Evolutionary conservation across 2,113 vertebrate species (phyloP).

Genomic region (Caloenas nicobarica): DNA sequence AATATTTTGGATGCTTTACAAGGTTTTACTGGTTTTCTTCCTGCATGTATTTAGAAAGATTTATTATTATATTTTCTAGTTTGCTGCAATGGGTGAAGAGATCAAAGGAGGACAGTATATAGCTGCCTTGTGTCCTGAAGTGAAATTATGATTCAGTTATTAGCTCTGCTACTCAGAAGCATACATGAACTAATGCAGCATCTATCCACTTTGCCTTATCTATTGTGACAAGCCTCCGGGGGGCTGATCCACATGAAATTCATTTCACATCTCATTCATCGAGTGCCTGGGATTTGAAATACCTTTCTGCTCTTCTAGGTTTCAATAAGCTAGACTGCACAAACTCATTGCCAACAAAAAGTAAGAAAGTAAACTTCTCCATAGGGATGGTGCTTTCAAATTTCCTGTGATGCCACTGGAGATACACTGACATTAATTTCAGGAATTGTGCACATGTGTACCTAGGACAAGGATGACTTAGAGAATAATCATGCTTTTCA

Average conservation of each 20-base stretch:
- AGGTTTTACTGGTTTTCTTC: neutral
- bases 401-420: neutral
- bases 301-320: constrained; percentile 70
- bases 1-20: neutral
- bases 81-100: constrained; percentile 42
- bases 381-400: neutral
- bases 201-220: constrained; percentile 72
- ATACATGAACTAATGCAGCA: constrained; percentile 60
- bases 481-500: neutral
- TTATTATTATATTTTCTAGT: constrained; percentile 1
- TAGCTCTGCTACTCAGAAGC: constrained; percentile 68
- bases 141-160: constrained; percentile 76
- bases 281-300: constrained; percentile 69
- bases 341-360: constrained; percentile 55
- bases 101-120: constrained; percentile 66
- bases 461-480: neutral
- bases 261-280: constrained; percentile 75
- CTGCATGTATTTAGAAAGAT: neutral
- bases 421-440: neutral
- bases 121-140: constrained; percentile 63
- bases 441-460: neutral
- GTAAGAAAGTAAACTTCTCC: constrained; percentile 52
- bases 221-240: constrained; percentile 76
- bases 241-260: constrained; percentile 67
- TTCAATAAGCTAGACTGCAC: constrained; percentile 55